Evolutionary conservation across 2,797 vertebrate genomes (phyloP).

Genomic region (Muscicapa striata): DNA sequence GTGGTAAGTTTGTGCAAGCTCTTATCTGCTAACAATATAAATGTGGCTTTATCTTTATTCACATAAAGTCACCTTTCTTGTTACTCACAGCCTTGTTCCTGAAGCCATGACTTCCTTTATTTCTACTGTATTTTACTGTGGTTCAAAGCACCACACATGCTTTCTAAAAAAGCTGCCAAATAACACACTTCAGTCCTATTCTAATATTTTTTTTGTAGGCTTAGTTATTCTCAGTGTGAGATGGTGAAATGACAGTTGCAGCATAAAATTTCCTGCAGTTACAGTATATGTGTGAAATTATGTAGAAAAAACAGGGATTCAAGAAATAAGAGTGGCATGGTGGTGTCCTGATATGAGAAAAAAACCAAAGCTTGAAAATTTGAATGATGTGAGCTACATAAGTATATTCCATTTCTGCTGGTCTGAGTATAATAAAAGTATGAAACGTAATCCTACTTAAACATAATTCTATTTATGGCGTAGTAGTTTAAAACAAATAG

Average conservation of each 20-base stretch:
- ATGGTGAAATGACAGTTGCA: background rate
- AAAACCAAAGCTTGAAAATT: background rate
- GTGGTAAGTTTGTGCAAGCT: background rate
- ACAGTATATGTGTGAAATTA: background rate
- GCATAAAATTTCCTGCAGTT: background rate
- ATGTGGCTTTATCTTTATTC: background rate
- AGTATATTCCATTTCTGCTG: background rate
- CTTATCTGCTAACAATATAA: background rate
- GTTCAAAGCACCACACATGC: background rate
- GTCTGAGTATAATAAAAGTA: background rate
- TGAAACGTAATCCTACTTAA: background rate
- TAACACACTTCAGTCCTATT: background rate
- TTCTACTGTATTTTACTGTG: background rate
- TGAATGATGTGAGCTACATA: background rate
- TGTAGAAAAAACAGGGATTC: background rate
- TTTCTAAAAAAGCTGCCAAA: background rate
- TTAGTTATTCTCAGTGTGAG: background rate
- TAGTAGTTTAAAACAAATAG: background rate
- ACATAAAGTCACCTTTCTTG: background rate
- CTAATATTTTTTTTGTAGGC: background rate
- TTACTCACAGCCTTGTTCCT: background rate
- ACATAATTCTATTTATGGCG: background rate
- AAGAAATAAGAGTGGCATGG: background rate
- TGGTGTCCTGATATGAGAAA: background rate
- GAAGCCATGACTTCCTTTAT: background rate